Conservation (phyloP, 2,797 vertebrate species). For the Enteromius thamalakanensis region DNA sequence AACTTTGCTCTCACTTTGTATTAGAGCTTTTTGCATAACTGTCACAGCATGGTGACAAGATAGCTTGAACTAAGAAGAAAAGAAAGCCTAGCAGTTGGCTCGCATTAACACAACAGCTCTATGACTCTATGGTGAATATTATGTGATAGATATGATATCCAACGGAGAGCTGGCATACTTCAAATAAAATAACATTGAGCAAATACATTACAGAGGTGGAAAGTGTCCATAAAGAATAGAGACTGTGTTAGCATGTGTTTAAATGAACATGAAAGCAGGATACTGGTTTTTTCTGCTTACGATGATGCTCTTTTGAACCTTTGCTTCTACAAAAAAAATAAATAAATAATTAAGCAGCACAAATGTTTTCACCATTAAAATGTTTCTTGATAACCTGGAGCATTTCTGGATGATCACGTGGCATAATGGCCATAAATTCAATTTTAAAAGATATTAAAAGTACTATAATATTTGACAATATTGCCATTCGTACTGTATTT, state of each 20-base stretch:
- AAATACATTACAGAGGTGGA: conserved; percentile 30
- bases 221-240: conserved; percentile 39
- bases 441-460: neutral
- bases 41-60: conserved; percentile 52
- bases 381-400: neutral
- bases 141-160: conserved; percentile 38
- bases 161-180: conserved; percentile 25
- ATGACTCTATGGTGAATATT: conserved; percentile 33
- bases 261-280: conserved; percentile 29
- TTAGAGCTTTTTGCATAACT: conserved; percentile 43
- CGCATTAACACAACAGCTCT: conserved; percentile 43
- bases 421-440: neutral
- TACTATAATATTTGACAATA: neutral
- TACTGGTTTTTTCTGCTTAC: neutral
- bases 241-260: conserved; percentile 37
- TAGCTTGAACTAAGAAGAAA: conserved; percentile 44
- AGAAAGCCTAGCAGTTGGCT: conserved; percentile 50
- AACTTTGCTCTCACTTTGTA: conserved; percentile 40
- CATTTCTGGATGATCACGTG: neutral
- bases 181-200: conserved; percentile 9
- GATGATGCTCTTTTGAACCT: neutral
- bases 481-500: neutral
- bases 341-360: neutral
- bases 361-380: neutral
- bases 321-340: no score